These are phyloP conservation scores for Noctua comes DNA, from an alignment of 2,888 invertebrate genomes.

Conservation along the genomic window DNA sequence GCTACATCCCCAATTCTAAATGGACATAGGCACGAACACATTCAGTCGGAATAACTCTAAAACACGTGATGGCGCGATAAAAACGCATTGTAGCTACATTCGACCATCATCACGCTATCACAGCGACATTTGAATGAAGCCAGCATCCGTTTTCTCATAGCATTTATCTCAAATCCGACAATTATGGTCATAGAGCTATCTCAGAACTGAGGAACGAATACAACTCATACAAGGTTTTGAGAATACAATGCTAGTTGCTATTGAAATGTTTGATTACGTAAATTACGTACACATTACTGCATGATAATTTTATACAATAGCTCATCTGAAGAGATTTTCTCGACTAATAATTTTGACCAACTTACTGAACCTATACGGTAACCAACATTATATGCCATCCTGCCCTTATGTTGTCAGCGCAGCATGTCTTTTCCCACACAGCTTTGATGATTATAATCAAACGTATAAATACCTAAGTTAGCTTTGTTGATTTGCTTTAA, in stretches of 20 bases:
- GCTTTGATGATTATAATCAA: neutral
- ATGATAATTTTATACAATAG: conserved; percentile 34
- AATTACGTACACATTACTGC: neutral
- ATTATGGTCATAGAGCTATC: conserved; percentile 41
- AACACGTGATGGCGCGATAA: conserved; percentile 37
- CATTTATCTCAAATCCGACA: conserved; percentile 46
- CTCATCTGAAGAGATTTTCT: neutral
- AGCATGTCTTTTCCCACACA: neutral
- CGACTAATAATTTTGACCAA: neutral
- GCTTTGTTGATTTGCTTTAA: neutral
- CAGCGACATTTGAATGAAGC: conserved; percentile 38
- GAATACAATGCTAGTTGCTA: conserved; percentile 37
- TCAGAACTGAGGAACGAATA: conserved; percentile 27
- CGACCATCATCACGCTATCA: conserved; percentile 24
- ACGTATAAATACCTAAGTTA: neutral
- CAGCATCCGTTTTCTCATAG: conserved; percentile 58
- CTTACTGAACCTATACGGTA: neutral
- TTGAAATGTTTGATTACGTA: conserved; percentile 22
- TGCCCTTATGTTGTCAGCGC: neutral
- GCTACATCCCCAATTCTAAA: conserved; percentile 22
- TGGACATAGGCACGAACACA: conserved; percentile 32
- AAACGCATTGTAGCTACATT: conserved; percentile 19
- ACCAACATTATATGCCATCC: neutral
- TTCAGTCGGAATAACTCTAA: conserved; percentile 17
- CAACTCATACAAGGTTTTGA: conserved; percentile 46